Percentiles rank a stretch among this genome's conserved stretches.
These are phyloP conservation scores for Microctenopoma stevenorrisi DNA, from an alignment of 2,797 vertebrate genomes.

Conservation along the genomic window DNA sequence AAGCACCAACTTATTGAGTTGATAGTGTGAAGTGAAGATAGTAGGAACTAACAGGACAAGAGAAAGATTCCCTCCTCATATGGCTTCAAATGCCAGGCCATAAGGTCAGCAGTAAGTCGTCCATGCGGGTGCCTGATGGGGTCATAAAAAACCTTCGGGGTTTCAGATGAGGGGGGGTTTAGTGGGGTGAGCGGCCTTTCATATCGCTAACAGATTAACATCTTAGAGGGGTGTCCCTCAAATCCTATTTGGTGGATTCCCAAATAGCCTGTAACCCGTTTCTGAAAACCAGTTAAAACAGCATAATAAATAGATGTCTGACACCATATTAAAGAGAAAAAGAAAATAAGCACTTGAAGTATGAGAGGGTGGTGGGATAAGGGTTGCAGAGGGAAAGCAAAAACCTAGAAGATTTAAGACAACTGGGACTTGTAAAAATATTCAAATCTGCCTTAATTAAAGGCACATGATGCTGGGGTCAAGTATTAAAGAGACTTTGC, in stretches of 20 bases:
- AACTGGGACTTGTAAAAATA: conserved; percentile 85
- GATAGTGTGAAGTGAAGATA: conserved; percentile 9
- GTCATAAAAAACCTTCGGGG: conserved; percentile 80
- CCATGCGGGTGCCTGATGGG: conserved; percentile 84
- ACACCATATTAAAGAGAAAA: conserved; percentile 85
- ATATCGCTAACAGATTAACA: conserved; percentile 86
- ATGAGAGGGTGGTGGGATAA: conserved; percentile 52
- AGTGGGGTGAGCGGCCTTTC: conserved; percentile 84
- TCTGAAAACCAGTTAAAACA: conserved; percentile 83
- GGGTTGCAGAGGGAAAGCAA: conserved; percentile 40
- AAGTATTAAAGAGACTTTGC: conserved; percentile 71
- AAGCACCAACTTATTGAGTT: conserved; percentile 3
- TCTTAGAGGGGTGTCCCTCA: conserved; percentile 82
- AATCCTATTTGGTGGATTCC: conserved; percentile 83
- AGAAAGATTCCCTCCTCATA: conserved; percentile 80
- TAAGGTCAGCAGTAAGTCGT: conserved; percentile 84
- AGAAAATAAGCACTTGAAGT: conserved; percentile 62
- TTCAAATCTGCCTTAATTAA: conserved; percentile 85
- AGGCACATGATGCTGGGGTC: conserved; percentile 80
- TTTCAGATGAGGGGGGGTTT: conserved; percentile 76
- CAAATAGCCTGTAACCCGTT: conserved; percentile 84
- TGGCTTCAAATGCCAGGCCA: conserved; percentile 84
- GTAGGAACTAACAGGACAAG: conserved; percentile 52
- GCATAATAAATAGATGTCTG: conserved; percentile 84
- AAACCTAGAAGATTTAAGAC: conserved; percentile 84